Conservation (phyloP, 2,797 vertebrate genomes). For the Gymnothorax reevesii region DNA sequence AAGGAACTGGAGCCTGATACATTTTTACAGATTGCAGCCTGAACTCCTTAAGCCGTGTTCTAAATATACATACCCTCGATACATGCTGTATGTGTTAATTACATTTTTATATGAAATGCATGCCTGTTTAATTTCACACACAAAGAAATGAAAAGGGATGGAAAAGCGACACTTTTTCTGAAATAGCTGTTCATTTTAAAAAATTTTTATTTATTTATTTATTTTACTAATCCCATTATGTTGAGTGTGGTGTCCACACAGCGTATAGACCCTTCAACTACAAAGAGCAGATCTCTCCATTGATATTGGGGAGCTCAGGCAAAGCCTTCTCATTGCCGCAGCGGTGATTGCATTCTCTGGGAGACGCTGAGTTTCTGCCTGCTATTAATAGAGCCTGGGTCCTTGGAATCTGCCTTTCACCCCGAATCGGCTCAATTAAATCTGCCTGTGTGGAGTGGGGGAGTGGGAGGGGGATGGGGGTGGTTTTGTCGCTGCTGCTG, state of each 20-base stretch:
- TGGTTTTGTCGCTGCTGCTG: neutral
- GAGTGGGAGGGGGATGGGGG: neutral
- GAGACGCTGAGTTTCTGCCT: slow-evolving; percentile 11
- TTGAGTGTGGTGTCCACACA: neutral
- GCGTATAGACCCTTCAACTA: neutral
- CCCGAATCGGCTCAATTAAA: slow-evolving; percentile 61
- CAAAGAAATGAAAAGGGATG: neutral
- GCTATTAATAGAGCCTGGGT: slow-evolving; percentile 17
- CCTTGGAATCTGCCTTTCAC: slow-evolving; percentile 55
- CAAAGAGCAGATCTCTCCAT: neutral
- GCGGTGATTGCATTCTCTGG: neutral
- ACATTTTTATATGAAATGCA: neutral
- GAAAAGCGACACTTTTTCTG: neutral
- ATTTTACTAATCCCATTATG: neutral
- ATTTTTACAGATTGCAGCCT: neutral
- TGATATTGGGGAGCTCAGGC: neutral
- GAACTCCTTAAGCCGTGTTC: neutral
- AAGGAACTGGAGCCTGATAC: neutral
- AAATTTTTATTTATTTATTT: too few relatives aligned
- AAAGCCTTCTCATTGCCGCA: neutral
- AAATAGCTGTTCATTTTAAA: neutral
- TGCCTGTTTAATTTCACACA: neutral
- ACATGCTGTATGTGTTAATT: neutral
- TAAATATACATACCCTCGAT: neutral
- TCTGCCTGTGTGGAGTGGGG: slow-evolving; percentile 38